A percentile compares a stretch with the other conserved stretches of the same genome.
phyloP scores from a whole-genome alignment of 2,888 invertebrate genomes.

The Galerucella pusilla region DNA sequence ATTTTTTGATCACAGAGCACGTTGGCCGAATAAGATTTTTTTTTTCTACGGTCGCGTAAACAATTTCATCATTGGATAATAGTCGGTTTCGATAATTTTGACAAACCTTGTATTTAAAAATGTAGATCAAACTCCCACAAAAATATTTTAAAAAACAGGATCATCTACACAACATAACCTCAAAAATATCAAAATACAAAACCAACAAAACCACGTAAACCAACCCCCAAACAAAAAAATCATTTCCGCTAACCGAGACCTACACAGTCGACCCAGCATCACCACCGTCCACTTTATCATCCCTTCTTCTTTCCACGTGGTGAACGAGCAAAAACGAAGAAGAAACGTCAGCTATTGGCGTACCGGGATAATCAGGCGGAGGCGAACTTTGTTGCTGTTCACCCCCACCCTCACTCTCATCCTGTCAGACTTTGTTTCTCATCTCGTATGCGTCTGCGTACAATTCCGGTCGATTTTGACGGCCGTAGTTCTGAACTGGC shows the following conservation, averaged over 20 bases:
- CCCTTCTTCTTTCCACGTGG: background rate
- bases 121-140: background rate
- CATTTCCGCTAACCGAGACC: background rate
- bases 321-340: conserved; percentile 48
- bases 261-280: conserved; percentile 39
- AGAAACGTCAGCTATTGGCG: conserved; percentile 57
- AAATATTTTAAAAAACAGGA: background rate
- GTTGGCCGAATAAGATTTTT: conserved; percentile 49
- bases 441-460: conserved; percentile 84
- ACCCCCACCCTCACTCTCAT: conserved; percentile 49
- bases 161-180: background rate
- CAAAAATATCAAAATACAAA: background rate
- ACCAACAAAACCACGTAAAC: conserved; percentile 13
- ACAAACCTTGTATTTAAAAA: background rate
- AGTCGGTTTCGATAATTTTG: background rate
- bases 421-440: conserved; percentile 78
- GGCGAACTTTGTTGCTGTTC: conserved; percentile 57
- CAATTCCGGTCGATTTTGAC: conserved; percentile 70
- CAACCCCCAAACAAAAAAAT: background rate
- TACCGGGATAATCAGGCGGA: conserved; percentile 64
- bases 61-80: background rate
- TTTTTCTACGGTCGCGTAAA: background rate
- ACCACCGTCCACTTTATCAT: conserved; percentile 20
- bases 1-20: conserved; percentile 59
- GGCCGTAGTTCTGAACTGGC: conserved; percentile 56